Percentiles rank a stretch among this genome's conserved stretches.
These are phyloP conservation scores for Masnerella sp. DNA, from an alignment of 2,888 invertebrate genomes.

Conservation along the genomic window DNA sequence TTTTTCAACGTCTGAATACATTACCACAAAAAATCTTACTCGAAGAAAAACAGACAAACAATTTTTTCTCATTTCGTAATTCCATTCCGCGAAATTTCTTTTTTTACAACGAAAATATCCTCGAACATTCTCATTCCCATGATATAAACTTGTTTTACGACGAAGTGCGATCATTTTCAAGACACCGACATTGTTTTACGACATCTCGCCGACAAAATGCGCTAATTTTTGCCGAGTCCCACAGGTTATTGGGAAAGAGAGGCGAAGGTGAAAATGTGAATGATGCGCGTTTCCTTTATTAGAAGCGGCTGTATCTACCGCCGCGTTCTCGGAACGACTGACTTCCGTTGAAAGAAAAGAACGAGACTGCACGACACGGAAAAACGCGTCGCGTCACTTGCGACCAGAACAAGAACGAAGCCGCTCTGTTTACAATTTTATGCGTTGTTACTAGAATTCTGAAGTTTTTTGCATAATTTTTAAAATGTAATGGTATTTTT, in stretches of 20 bases:
- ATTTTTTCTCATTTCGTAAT: too few species aligned
- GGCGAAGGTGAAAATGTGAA: constrained; percentile 20
- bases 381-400: constrained; percentile 40
- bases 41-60: too few species aligned
- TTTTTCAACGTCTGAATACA: too few species aligned
- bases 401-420: constrained; percentile 38
- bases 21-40: too few species aligned
- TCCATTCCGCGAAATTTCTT: too few species aligned
- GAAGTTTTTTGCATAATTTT: too few species aligned
- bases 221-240: constrained; percentile 9
- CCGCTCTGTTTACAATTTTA: constrained; percentile 21
- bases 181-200: constrained; percentile 12
- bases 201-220: not conserved
- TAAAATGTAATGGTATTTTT: too few species aligned
- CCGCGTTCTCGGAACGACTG: constrained; percentile 28
- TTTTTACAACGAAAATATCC: too few species aligned
- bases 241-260: constrained; percentile 3
- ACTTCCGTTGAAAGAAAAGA: constrained; percentile 49
- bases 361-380: constrained; percentile 27
- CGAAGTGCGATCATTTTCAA: constrained; percentile 18
- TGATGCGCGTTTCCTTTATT: constrained; percentile 27
- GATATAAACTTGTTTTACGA: constrained; percentile 16
- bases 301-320: constrained; percentile 13
- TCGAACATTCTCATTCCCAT: constrained; percentile 14
- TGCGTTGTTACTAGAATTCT: too few species aligned